A percentile compares a stretch with the other conserved stretches of the same genome.
These are phyloP conservation scores for Drosophila paracracens DNA, from an alignment of 2,888 invertebrate genomes.

Conservation along the genomic window DNA sequence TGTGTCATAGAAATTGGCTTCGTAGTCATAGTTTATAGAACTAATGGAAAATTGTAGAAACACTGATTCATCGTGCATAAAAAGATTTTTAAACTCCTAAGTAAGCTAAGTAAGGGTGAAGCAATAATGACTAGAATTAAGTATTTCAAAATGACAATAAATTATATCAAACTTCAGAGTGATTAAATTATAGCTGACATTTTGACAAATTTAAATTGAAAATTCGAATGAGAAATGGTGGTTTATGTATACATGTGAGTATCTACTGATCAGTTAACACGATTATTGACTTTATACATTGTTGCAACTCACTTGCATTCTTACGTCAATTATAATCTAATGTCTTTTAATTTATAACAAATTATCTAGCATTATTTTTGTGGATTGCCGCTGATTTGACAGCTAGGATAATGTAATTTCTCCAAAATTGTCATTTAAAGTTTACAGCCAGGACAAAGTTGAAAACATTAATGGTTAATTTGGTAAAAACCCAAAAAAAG, in stretches of 20 bases:
- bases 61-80: background rate
- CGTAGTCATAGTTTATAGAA: background rate
- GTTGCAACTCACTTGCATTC: background rate
- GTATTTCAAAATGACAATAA: conserved; percentile 8
- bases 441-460: background rate
- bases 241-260: background rate
- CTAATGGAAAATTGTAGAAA: background rate
- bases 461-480: background rate
- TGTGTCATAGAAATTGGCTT: background rate
- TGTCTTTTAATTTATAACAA: background rate
- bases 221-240: background rate
- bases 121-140: background rate
- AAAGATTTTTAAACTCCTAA: background rate
- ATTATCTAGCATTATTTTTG: background rate
- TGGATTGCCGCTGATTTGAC: background rate
- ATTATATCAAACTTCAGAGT: conserved; percentile 5
- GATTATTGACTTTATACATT: background rate
- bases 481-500: conserved; percentile 5
- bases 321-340: background rate
- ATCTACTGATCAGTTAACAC: background rate
- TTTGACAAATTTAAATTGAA: conserved; percentile 2
- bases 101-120: no score
- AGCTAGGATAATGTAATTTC: background rate
- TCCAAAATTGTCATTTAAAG: background rate
- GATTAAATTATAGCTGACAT: conserved; percentile 10